phyloP scores from a whole-genome alignment of 1,140 invertebrate species.

The Camponotus vicinus region DNA sequence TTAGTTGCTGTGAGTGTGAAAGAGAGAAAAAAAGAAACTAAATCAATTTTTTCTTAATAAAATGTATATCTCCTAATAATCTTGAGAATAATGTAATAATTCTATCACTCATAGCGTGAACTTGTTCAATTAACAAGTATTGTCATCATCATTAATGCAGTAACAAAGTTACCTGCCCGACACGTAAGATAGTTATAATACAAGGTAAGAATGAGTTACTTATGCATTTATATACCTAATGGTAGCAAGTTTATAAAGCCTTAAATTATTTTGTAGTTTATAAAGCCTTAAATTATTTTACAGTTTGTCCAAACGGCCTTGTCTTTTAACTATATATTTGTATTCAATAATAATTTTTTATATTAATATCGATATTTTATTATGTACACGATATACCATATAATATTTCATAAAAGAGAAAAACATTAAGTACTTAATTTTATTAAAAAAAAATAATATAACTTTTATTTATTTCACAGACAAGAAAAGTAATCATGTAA shows the following conservation, averaged over 20 bases:
- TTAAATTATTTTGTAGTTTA: background rate
- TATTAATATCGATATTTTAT: background rate
- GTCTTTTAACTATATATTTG: background rate
- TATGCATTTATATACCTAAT: background rate
- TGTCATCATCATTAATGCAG: conserved; percentile 36
- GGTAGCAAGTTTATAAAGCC: background rate
- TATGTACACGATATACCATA: background rate
- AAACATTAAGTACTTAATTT: background rate
- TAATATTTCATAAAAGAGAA: background rate
- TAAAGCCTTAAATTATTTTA: background rate
- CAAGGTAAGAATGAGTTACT: conserved; percentile 26
- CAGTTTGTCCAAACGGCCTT: background rate
- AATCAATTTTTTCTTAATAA: background rate
- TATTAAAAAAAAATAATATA: no score
- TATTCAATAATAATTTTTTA: background rate
- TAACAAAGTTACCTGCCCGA: background rate
- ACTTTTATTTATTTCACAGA: background rate
- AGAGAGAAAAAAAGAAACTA: background rate
- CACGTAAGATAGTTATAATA: conserved; percentile 2
- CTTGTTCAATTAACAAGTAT: conserved; percentile 31
- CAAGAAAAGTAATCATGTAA: background rate
- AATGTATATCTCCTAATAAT: background rate
- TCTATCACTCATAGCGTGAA: background rate
- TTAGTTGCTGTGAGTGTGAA: no score
- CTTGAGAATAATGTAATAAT: background rate